Evolutionary conservation across 2,797 vertebrate species (phyloP).

Genomic region (Scleropages formosus): DNA sequence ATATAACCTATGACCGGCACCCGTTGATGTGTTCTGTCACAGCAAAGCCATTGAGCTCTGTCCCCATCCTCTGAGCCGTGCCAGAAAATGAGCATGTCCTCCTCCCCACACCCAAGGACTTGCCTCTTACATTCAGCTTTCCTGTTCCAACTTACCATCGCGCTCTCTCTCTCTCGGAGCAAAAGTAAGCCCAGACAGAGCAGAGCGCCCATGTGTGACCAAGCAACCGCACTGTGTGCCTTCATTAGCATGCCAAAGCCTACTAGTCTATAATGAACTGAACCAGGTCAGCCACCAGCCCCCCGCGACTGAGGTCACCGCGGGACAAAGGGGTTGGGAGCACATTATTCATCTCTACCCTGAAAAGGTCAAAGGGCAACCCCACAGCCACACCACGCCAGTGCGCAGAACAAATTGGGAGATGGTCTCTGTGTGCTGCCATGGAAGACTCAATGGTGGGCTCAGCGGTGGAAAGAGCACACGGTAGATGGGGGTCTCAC

Average conservation of each 20-base stretch:
- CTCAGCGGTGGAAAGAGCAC: neutral
- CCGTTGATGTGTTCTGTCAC: neutral
- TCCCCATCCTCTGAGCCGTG: no score
- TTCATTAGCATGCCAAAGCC: neutral
- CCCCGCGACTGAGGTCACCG: neutral
- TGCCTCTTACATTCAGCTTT: neutral
- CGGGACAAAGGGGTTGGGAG: neutral
- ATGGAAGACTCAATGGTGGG: neutral
- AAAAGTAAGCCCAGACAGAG: neutral
- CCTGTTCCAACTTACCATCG: neutral
- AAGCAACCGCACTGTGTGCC: neutral
- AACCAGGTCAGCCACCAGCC: neutral
- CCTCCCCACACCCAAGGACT: neutral
- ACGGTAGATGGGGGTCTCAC: neutral
- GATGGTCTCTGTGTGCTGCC: no score
- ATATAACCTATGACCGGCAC: neutral
- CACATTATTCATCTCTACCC: neutral
- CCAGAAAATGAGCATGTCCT: no score
- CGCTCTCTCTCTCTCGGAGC: neutral
- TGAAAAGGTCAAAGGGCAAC: neutral
- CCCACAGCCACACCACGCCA: conserved; percentile 7
- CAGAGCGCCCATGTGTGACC: neutral
- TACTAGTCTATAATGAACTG: conserved; percentile 18
- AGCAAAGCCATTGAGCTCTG: neutral
- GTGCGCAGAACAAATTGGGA: neutral